These are phyloP conservation scores for Montipora cactus DNA, from an alignment of 64 coral and sea anemone genomes.

Conservation along the genomic window DNA sequence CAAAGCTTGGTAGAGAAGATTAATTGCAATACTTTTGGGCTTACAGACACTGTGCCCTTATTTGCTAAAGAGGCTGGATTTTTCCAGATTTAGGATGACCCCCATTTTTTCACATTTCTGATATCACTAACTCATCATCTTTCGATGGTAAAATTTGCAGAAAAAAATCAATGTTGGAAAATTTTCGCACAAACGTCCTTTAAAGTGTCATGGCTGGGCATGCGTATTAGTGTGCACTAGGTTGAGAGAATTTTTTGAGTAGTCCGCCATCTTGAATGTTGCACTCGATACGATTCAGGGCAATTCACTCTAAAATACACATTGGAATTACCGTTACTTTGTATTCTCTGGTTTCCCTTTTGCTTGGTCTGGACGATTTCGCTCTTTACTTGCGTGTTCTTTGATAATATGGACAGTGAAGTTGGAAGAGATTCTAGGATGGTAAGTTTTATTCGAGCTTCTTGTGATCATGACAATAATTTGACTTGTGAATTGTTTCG, in stretches of 20 bases:
- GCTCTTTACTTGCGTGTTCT: neutral
- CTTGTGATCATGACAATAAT: neutral
- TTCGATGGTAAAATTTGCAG: no score
- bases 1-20: no score
- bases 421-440: neutral
- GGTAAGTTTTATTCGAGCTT: neutral
- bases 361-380: neutral
- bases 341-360: neutral
- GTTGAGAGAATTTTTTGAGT: neutral
- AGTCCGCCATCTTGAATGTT: neutral
- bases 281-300: neutral
- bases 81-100: no score
- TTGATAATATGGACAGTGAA: neutral
- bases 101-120: no score
- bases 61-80: no score
- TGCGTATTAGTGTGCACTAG: neutral
- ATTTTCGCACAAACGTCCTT: neutral
- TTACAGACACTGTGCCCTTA: no score
- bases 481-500: constrained; percentile 7
- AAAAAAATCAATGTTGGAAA: no score
- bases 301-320: neutral
- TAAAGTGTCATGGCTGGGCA: neutral
- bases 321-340: neutral
- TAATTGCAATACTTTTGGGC: no score
- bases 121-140: no score